A percentile compares a stretch with the other conserved stretches of the same genome.
phyloP scores from a whole-genome alignment of 2,888 invertebrate species.

The Ochropleura leucogaster region DNA sequence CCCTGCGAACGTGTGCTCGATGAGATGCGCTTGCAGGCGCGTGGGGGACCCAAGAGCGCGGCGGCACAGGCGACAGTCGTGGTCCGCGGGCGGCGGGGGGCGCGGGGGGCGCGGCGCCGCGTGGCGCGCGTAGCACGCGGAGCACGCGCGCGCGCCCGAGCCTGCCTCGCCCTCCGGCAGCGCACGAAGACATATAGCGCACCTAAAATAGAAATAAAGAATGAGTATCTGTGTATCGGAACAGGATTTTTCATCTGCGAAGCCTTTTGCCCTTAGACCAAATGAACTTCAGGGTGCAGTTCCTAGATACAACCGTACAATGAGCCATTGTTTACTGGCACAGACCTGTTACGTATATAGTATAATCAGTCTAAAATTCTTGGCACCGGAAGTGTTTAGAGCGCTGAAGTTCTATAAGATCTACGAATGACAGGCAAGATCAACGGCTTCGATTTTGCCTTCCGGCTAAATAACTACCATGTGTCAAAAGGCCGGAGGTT shows the following conservation, averaged over 20 bases:
- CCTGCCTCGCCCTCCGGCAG: constrained; percentile 85
- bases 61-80: constrained; percentile 95
- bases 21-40: constrained; percentile 95
- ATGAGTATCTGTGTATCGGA: not conserved
- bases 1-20: constrained; percentile 97
- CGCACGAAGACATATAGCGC: constrained; percentile 91
- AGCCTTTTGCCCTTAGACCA: not conserved
- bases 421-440: not conserved
- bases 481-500: too few relatives aligned
- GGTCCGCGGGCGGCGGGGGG: constrained; percentile 83
- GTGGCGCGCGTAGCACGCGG: constrained; percentile 92
- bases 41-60: constrained; percentile 94
- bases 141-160: constrained; percentile 92
- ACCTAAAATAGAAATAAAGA: constrained; percentile 64
- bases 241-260: not conserved
- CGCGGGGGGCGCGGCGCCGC: constrained; percentile 83
- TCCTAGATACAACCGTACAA: too few relatives aligned
- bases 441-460: not conserved
- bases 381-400: not conserved
- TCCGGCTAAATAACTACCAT: too few relatives aligned
- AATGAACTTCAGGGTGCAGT: too few relatives aligned
- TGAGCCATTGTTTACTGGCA: too few relatives aligned
- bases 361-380: too few relatives aligned
- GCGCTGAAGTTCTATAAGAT: not conserved
- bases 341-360: too few relatives aligned